These are phyloP conservation scores for Glossosoma conforme DNA, from an alignment of 1,140 invertebrate species.

Conservation along the genomic window DNA sequence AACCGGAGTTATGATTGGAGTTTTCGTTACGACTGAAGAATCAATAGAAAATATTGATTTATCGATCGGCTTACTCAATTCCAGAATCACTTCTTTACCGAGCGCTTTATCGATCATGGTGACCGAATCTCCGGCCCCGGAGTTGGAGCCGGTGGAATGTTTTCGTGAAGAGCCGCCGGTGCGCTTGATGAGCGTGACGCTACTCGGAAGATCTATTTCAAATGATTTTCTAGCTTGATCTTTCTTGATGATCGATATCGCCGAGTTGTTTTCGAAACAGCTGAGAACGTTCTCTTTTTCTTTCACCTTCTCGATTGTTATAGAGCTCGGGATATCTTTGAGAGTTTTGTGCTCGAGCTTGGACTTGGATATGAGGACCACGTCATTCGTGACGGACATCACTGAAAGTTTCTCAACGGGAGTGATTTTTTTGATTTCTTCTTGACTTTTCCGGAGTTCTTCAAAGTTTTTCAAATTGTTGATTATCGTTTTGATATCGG, in stretches of 20 bases:
- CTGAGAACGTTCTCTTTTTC: constrained; percentile 48
- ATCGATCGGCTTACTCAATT: constrained; percentile 49
- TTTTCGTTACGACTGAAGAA: constrained; percentile 12
- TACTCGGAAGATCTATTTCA: constrained; percentile 46
- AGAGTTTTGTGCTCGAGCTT: constrained; percentile 44
- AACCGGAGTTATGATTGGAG: constrained; percentile 32
- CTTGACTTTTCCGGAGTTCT: constrained; percentile 47
- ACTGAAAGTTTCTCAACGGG: constrained; percentile 38
- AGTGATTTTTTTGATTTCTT: constrained; percentile 43
- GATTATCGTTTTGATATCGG: constrained; percentile 46
- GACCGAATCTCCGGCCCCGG: constrained; percentile 42
- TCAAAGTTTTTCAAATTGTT: constrained; percentile 49
- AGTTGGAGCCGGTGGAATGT: constrained; percentile 47
- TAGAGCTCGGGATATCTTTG: constrained; percentile 43
- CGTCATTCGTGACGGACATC: constrained; percentile 48
- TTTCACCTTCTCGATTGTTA: constrained; percentile 41
- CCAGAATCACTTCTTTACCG: constrained; percentile 48
- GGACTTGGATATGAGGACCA: constrained; percentile 46
- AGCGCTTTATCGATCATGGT: constrained; percentile 48
- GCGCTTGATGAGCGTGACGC: constrained; percentile 46
- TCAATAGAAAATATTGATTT: constrained; percentile 33
- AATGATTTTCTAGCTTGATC: constrained; percentile 46
- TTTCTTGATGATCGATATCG: constrained; percentile 48
- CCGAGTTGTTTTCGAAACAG: constrained; percentile 49
- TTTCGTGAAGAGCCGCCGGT: constrained; percentile 44